Base-by-base conservation (phyloP, 2,888 invertebrate genomes). In the Galerucella calmariensis region DNA sequence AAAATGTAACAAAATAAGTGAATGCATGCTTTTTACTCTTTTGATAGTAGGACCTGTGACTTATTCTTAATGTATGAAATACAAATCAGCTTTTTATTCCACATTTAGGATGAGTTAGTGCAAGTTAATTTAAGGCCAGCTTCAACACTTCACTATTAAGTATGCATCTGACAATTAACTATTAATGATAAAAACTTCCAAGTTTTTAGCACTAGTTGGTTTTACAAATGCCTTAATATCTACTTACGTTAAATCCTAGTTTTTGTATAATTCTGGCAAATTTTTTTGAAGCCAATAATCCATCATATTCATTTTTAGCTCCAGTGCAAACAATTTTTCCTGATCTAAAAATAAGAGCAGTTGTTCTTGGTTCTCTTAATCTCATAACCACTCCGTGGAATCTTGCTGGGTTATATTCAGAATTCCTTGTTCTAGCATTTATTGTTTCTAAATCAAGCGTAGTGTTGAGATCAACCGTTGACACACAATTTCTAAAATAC, bases 351-450 rank as follows among this genome's bases (percentile, higher is more conserved):
- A 94, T 93, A 27, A 94, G 86, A 6, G 93, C 93, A 16, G 93
- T 94, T 8, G 93, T 92, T 80, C 94, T 90, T 0, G 95, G 95
- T 78, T 93, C 94, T 69, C 94, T 88, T 85, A 95, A 93, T 83
- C 94, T 91, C 95, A 95, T 95, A 0, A 95, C 92, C 16, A 95
- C 92, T 12, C 95, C 95, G 83, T 94, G 93, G 84, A 95, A 95
- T 79, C 95, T 89, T 8, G 92, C 91, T 10, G 95, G 95, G 83
- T 94, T 94, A 82, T 95, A 95, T 86, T 95, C 95, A 0, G 95
- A 94, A 86, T 94, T 95, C 78, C 95, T 89, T 4, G 95, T 95
- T 69, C 93, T 90, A 76, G 92, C 92, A 84, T 95, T 95, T 73
- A 95, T 94, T 75, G 91, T 91, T 81, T 92, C 90, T 51, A 95